Percentiles rank a stretch among this genome's conserved stretches.
These are phyloP conservation scores for Percopsis omiscomaycus DNA, from an alignment of 2,797 vertebrate species.

Conservation along the genomic window DNA sequence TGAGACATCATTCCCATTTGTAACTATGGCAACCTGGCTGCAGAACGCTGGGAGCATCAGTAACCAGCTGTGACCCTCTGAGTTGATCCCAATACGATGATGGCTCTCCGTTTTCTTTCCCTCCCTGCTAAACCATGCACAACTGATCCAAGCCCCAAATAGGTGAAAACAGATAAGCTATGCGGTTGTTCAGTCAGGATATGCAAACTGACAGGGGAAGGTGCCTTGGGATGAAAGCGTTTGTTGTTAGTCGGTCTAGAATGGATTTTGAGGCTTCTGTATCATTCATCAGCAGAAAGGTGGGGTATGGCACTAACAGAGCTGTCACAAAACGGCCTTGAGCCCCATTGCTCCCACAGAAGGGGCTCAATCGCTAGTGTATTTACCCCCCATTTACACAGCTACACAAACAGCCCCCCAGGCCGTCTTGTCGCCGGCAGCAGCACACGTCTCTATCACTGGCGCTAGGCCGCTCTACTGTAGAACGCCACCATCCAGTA, in stretches of 20 bases:
- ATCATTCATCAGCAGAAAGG: conserved; percentile 40
- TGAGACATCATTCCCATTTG: conserved; percentile 54
- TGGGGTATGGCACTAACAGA: conserved; percentile 48
- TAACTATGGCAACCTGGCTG: conserved; percentile 68
- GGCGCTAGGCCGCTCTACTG: conserved; percentile 49
- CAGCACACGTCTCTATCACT: conserved; percentile 49
- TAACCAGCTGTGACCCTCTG: conserved; percentile 67
- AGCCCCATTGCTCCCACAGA: conserved; percentile 59
- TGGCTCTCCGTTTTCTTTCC: conserved; percentile 35
- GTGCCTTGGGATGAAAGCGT: neutral
- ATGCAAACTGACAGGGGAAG: neutral
- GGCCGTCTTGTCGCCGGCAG: conserved; percentile 18
- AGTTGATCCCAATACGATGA: conserved; percentile 51
- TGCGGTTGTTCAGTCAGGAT: conserved; percentile 23
- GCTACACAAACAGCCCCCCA: conserved; percentile 47
- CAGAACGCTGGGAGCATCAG: conserved; percentile 51
- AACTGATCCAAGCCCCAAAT: conserved; percentile 20
- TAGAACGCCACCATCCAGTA: neutral
- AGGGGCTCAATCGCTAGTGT: conserved; percentile 70
- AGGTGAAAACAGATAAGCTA: conserved; percentile 29
- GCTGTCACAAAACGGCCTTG: conserved; percentile 52
- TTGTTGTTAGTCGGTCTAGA: conserved; percentile 27
- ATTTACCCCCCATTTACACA: conserved; percentile 44
- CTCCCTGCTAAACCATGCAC: conserved; percentile 42
- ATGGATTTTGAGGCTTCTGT: conserved; percentile 26